Evolutionary conservation across 2,797 vertebrate species (phyloP), one percentile per base, ranked within the genome.

Genomic region (Brachymystax lenok): DNA sequence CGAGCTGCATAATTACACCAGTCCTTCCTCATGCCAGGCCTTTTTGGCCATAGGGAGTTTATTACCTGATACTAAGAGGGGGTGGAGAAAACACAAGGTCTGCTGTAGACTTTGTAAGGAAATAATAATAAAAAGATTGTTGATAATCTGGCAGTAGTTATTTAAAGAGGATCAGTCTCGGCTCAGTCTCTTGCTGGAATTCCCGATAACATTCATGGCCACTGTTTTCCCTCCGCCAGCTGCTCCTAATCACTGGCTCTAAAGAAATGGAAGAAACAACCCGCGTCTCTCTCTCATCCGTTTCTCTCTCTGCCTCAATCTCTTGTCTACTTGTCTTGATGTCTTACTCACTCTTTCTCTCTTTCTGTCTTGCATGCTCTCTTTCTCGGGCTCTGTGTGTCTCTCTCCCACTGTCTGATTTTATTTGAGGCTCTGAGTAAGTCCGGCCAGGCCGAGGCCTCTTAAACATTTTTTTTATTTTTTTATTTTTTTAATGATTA

Each of bases 141-240:
- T 84, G 82, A 84, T 91, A 92, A 92, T 93, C 91, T 90, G 86
- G 24, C 73, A n/a, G 71, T 77, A 68, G 80, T 93, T 94, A 88
- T 80, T 69, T 93, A 92, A 94, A 90, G 83, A 61, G 90, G 92
- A 93, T 93, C 89, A 92, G 89, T 84, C 35, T 63, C 71, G 67
- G 91, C 87, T 92, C 86, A 81, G 84, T 81, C 79, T 82, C 76
- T 83, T 76, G 79, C 79, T 92, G 85, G 87, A 92, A 90, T 92
- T 91, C 80, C 82, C 89, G 84, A 79, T 80, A 64, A 77, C 78
- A 79, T 61, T 71, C 68, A 0, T 24, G 2, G 78, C 30, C 56
- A 33, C 19, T 73, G 75, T 84, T 87, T 79, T 84, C 51, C 68
- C 70, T 86, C 86, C 79, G 54, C 79, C 8, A 77, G 76, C 87